A percentile compares a stretch with the other conserved stretches of the same genome.
Conservation (phyloP, 2,888 invertebrate species). For the Cheiracanthium punctorium region DNA sequence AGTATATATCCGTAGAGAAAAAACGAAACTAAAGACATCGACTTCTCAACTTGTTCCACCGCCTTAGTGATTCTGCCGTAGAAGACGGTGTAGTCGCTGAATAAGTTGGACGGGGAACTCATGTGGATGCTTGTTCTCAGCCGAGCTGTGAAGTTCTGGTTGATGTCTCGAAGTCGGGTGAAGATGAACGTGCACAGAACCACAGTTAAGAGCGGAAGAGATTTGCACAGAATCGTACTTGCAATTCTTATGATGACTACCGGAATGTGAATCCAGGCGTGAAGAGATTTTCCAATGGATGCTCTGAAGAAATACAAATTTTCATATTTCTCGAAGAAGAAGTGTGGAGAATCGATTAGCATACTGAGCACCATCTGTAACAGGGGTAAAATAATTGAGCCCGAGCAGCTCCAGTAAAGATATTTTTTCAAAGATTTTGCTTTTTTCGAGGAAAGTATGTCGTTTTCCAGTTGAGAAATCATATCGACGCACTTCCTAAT, state of each 20-base stretch:
- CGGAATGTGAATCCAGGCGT: not conserved
- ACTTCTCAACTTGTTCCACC: slow-evolving; percentile 32
- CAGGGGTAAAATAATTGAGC: slow-evolving; percentile 29
- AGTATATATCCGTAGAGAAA: slow-evolving; percentile 62
- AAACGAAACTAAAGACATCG: slow-evolving; percentile 39
- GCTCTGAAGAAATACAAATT: slow-evolving; percentile 19
- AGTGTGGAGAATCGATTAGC: not conserved
- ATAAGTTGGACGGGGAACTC: slow-evolving; percentile 31
- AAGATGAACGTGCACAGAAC: slow-evolving; percentile 40
- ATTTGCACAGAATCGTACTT: slow-evolving; percentile 20
- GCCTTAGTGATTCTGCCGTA: slow-evolving; percentile 43
- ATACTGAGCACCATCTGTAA: slow-evolving; percentile 6
- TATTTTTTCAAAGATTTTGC: slow-evolving; percentile 23
- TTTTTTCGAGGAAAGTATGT: slow-evolving; percentile 6
- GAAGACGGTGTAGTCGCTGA: slow-evolving; percentile 40
- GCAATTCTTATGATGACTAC: not conserved
- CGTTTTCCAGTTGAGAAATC: slow-evolving; percentile 29
- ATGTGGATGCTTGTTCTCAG: slow-evolving; percentile 31
- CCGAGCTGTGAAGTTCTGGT: slow-evolving; percentile 17
- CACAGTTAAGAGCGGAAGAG: slow-evolving; percentile 26
- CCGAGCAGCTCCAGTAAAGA: not conserved
- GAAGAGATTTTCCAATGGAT: not conserved
- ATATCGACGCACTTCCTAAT: slow-evolving; percentile 35
- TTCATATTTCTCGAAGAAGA: not conserved
- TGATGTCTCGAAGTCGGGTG: slow-evolving; percentile 46